Evolutionary conservation across 53 echinoderm and acorn worm species (phyloP), one percentile per base, ranked within the genome.

Genomic region (Echinometra lucunter): DNA sequence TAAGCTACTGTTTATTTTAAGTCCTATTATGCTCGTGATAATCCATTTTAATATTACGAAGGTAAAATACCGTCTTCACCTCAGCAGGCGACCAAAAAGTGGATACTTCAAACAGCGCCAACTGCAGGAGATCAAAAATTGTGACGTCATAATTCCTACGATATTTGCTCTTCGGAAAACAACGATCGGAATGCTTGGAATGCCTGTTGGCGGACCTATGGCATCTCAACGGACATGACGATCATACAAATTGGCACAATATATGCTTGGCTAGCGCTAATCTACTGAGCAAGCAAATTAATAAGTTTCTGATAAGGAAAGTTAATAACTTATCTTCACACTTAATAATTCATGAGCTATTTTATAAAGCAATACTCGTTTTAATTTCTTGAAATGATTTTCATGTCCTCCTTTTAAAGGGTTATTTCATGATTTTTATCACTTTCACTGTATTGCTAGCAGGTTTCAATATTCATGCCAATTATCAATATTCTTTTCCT

Each of bases 81-180:
- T 12, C 35, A 34, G 72, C 72, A 32, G 53, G 53, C 13, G 78
- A 78, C 21, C 42, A 78, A 78, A 69, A 78, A 42, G 30, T 10
- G 35, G 88, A 34, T 25, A 56, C 88, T 25, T 90, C 92, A 67
- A 92, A 92, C 92, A 92, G 92, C 92, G 92, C 74, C 92, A 45
- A 92, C 92, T 92, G 32, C 72, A 32, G 92, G 92, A 45, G 92
- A 30, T 44, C 45, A 72, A 74, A 70, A 66, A 92, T 45, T 70
- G 53, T 92, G 92, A 92, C 92, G 92, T 92, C 92, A 92, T 74
- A 69, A 67, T 90, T 90, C 63, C 60, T 17, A 13, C 35, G 90
- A 40, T 27, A 66, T 60, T 90, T 63, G 90, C 37, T 90, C 90
- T 57, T 90, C 66, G 66, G 90, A 90, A 90, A 66, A 63, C 63